Conservation (phyloP, 1,140 invertebrate genomes). For the Acromyrmex charruanus region DNA sequence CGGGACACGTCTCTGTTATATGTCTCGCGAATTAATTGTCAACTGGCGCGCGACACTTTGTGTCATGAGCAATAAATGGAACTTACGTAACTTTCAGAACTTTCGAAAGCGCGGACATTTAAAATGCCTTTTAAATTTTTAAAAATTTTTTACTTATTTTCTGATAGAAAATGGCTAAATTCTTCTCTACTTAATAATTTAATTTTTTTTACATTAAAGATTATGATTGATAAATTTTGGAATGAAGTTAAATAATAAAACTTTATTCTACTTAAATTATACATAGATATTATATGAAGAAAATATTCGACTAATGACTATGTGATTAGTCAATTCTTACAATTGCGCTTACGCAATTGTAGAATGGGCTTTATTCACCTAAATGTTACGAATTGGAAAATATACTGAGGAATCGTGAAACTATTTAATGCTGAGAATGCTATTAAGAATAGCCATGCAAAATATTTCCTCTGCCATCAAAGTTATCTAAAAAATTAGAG, state of each 20-base stretch:
- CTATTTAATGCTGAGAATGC: background rate
- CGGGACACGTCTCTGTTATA: conserved; percentile 28
- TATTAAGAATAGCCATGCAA: background rate
- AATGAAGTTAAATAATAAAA: too few species aligned
- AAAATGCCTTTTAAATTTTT: background rate
- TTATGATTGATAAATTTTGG: too few species aligned
- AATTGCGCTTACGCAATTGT: background rate
- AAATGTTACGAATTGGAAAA: background rate
- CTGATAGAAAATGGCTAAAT: background rate
- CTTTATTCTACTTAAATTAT: too few species aligned
- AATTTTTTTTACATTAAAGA: too few species aligned
- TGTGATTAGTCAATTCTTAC: too few species aligned
- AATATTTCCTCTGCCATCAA: background rate
- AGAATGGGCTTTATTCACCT: background rate
- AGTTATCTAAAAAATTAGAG: background rate
- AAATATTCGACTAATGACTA: too few species aligned
- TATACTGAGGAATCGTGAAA: background rate
- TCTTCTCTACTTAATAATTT: too few species aligned
- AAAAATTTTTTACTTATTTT: background rate
- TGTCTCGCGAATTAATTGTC: conserved; percentile 37
- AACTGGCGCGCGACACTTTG: conserved; percentile 12
- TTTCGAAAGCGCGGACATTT: background rate
- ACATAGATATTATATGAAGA: too few species aligned
- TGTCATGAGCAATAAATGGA: background rate
- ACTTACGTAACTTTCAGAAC: background rate